Percentiles rank a stretch among this genome's conserved stretches.
These are phyloP conservation scores for Palythoa grandiflora DNA, from an alignment of 92 coral and sea anemone genomes.

Conservation along the genomic window DNA sequence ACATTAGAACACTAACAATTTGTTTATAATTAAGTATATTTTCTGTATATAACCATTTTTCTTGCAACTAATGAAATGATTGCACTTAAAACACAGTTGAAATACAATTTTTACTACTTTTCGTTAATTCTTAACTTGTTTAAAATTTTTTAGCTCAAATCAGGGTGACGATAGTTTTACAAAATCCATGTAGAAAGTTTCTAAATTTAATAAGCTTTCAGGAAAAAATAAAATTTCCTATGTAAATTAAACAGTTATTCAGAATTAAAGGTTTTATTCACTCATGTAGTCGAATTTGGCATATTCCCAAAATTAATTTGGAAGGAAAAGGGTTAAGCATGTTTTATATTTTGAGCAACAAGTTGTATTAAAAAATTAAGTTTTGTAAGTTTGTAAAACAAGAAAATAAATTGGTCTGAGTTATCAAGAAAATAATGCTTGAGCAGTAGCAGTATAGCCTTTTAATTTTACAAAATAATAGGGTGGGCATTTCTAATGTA, in stretches of 20 bases:
- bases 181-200: conserved; percentile 26
- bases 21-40: conserved; percentile 25
- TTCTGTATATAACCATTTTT: neutral
- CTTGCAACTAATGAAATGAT: neutral
- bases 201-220: conserved; percentile 27
- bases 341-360: no score
- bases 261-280: conserved; percentile 24
- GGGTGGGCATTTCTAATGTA: no score
- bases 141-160: conserved; percentile 5
- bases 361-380: no score
- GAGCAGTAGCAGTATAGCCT: no score
- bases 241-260: conserved; percentile 17
- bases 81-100: conserved; percentile 7
- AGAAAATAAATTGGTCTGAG: no score
- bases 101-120: conserved; percentile 9
- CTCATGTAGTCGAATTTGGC: conserved; percentile 6
- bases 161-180: neutral
- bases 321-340: no score
- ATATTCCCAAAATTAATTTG: neutral
- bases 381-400: no score
- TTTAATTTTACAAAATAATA: no score
- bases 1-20: conserved; percentile 8
- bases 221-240: conserved; percentile 10
- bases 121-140: conserved; percentile 3
- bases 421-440: no score